Conservation (phyloP, 2,888 invertebrate species). For the Stomorhina lunata region DNA sequence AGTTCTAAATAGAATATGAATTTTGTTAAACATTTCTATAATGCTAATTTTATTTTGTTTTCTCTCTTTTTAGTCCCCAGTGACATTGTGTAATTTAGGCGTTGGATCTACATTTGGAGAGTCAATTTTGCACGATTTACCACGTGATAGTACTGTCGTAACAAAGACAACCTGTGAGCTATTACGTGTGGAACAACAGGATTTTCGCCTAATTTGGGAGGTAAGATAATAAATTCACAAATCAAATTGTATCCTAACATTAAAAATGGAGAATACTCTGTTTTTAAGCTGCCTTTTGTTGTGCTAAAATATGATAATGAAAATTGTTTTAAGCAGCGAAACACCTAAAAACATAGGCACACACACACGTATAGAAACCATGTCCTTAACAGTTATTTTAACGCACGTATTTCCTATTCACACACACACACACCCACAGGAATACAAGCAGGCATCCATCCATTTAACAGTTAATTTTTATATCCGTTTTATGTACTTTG, state of each 20-base stretch:
- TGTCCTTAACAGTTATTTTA: background rate
- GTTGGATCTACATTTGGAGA: conserved; percentile 90
- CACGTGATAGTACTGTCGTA: conserved; percentile 86
- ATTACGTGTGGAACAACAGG: conserved; percentile 87
- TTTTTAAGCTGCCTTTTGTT: background rate
- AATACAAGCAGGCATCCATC: no score
- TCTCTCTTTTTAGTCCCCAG: conserved; percentile 81
- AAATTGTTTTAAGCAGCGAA: conserved; percentile 30
- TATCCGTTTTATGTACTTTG: background rate
- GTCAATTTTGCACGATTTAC: conserved; percentile 86
- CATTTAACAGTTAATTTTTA: conserved; percentile 9
- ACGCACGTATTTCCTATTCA: background rate
- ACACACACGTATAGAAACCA: background rate
- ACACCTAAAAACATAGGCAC: background rate
- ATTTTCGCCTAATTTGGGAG: conserved; percentile 89
- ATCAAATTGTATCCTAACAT: background rate
- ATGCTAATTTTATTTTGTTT: conserved; percentile 10
- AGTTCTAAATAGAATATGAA: no score
- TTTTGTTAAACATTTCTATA: background rate
- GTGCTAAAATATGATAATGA: conserved; percentile 9
- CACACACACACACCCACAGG: background rate
- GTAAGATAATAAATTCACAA: conserved; percentile 80
- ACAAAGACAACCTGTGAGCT: conserved; percentile 88
- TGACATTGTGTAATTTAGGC: conserved; percentile 85
- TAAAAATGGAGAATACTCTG: background rate